Evolutionary conservation across 2,888 invertebrate species (phyloP).

Genomic region (Hydroisotoma schaefferi): DNA sequence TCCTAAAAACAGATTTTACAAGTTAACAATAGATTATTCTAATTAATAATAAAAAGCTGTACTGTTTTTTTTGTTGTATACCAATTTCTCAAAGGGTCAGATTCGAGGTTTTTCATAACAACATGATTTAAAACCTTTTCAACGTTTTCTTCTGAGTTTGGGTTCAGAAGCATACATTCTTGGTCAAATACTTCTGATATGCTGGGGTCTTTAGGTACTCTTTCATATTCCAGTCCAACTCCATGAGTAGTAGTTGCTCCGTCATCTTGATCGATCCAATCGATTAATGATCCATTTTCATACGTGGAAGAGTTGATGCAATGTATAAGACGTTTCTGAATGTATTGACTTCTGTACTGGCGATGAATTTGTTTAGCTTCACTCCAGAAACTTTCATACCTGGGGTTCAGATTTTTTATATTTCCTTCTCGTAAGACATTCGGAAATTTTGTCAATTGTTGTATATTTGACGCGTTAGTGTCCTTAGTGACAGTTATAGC

Average conservation of each 20-base stretch:
- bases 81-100: not conserved
- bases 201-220: not conserved
- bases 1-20: not conserved
- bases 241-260: not conserved
- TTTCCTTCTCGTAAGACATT: not conserved
- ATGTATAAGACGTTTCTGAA: not conserved
- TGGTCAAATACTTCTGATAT: not conserved
- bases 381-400: not conserved
- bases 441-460: not conserved
- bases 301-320: not conserved
- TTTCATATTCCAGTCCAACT: not conserved
- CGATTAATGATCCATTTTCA: not conserved
- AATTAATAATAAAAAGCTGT: not conserved
- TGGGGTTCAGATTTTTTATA: not conserved
- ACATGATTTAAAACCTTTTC: not conserved
- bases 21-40: not conserved
- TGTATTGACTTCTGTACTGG: not conserved
- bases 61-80: not conserved
- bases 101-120: not conserved
- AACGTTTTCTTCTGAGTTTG: not conserved
- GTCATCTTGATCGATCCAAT: not conserved
- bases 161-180: not conserved
- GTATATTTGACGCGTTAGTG: not conserved
- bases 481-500: not conserved
- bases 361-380: not conserved